Evolutionary conservation across 2,113 vertebrate genomes (phyloP).

Genomic region (Sturnira hondurensis): DNA sequence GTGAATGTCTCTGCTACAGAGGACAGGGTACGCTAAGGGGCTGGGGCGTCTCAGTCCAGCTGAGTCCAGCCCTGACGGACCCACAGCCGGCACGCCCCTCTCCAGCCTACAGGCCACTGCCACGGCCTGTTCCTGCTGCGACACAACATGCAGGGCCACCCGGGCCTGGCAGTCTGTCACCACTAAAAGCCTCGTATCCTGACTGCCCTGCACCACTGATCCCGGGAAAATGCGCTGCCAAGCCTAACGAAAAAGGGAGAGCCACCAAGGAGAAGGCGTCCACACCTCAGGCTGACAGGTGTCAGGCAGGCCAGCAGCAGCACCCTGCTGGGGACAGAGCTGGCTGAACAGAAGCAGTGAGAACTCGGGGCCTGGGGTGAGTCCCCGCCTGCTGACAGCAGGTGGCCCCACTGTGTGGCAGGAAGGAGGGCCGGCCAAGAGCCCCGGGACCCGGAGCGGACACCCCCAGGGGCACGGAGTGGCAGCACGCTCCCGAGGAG

Average conservation of each 20-base stretch:
- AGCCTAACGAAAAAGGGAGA: constrained; percentile 71
- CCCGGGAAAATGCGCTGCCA: constrained; percentile 62
- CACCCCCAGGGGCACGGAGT: neutral
- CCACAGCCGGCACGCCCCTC: neutral
- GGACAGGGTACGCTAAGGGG: neutral
- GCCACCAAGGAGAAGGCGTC: constrained; percentile 66
- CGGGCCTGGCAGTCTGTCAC: constrained; percentile 66
- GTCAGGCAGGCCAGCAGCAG: constrained; percentile 47
- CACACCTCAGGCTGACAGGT: constrained; percentile 71
- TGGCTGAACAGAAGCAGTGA: neutral
- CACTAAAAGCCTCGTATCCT: constrained; percentile 59
- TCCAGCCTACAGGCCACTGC: neutral
- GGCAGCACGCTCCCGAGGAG: neutral
- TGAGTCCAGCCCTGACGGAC: neutral
- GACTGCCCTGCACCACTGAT: constrained; percentile 63
- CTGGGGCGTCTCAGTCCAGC: fast-evolving
- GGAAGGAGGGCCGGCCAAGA: neutral
- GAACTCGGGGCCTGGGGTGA: fast-evolving
- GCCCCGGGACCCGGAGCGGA: neutral
- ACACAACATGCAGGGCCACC: constrained; percentile 9
- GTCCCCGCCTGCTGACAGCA: neutral
- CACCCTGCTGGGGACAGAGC: constrained; percentile 34
- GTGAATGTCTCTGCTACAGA: fast-evolving
- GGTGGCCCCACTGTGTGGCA: neutral
- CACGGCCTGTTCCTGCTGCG: neutral